Conservation (phyloP, 1,140 invertebrate species). For the Danaus melanippus region DNA sequence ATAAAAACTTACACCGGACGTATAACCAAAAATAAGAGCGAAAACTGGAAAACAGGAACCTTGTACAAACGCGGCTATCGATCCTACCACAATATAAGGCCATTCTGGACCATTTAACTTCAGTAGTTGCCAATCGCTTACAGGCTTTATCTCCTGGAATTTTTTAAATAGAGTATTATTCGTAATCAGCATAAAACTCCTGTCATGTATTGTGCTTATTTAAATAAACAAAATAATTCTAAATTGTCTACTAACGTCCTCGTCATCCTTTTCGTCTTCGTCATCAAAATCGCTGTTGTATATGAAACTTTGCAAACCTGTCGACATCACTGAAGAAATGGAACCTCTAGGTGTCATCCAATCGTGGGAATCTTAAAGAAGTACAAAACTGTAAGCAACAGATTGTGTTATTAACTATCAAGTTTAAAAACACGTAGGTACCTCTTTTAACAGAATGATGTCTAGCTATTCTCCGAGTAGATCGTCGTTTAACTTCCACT, state of each 20-base stretch:
- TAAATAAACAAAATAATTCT: neutral
- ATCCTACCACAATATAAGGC: conserved; percentile 81
- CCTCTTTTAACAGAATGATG: conserved; percentile 53
- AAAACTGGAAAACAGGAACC: conserved; percentile 86
- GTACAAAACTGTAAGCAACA: no score
- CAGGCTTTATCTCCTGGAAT: conserved; percentile 45
- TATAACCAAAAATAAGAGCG: conserved; percentile 88
- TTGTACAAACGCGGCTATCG: conserved; percentile 79
- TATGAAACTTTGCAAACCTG: conserved; percentile 47
- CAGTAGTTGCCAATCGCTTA: conserved; percentile 75
- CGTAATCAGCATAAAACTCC: no score
- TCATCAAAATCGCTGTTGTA: conserved; percentile 47
- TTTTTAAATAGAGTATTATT: conserved; percentile 7
- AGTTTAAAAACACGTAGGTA: conserved; percentile 6
- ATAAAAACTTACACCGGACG: conserved; percentile 77
- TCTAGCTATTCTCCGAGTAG: conserved; percentile 41
- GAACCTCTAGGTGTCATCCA: conserved; percentile 62
- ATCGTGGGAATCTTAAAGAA: conserved; percentile 47
- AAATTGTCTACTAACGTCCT: conserved; percentile 24
- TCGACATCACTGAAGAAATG: conserved; percentile 53
- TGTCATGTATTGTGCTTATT: neutral
- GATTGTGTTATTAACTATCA: no score
- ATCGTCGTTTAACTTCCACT: conserved; percentile 44
- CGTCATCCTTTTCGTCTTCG: conserved; percentile 41
- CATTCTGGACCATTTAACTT: conserved; percentile 86